These are phyloP conservation scores for Neogobius melanostomus DNA, from an alignment of 2,113 vertebrate species.

Conservation along the genomic window DNA sequence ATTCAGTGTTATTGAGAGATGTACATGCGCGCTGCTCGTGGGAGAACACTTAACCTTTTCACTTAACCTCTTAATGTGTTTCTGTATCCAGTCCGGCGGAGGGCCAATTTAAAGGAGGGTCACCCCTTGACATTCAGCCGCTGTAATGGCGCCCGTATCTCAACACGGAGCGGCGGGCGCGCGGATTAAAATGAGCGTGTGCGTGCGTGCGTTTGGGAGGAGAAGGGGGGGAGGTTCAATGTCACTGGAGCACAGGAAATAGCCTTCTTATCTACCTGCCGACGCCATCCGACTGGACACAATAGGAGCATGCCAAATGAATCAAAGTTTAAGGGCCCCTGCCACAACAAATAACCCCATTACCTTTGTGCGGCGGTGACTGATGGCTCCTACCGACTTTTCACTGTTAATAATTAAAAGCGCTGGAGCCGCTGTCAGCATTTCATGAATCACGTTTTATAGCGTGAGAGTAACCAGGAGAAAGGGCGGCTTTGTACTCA, in stretches of 20 bases:
- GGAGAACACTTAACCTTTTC: slow-evolving; percentile 47
- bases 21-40: neutral
- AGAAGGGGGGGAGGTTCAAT: slow-evolving; percentile 55
- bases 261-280: slow-evolving; percentile 68
- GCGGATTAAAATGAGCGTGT: slow-evolving; percentile 27
- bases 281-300: slow-evolving; percentile 62
- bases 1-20: slow-evolving; percentile 18
- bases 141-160: slow-evolving; percentile 40
- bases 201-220: neutral
- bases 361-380: slow-evolving; percentile 67
- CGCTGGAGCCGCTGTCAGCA: slow-evolving; percentile 73
- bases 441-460: slow-evolving; percentile 72
- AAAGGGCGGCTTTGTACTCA: neutral
- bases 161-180: slow-evolving; percentile 12
- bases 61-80: slow-evolving; percentile 44
- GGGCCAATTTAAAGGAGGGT: slow-evolving; percentile 35
- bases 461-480: slow-evolving; percentile 15
- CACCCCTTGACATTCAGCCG: slow-evolving; percentile 35
- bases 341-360: slow-evolving; percentile 75
- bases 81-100: slow-evolving; percentile 22
- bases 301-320: slow-evolving; percentile 73
- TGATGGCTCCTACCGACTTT: slow-evolving; percentile 66
- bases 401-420: slow-evolving; percentile 76
- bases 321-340: slow-evolving; percentile 68
- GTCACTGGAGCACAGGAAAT: slow-evolving; percentile 65